Conservation (phyloP, 2,797 vertebrate species). For the Lophius americanus region DNA sequence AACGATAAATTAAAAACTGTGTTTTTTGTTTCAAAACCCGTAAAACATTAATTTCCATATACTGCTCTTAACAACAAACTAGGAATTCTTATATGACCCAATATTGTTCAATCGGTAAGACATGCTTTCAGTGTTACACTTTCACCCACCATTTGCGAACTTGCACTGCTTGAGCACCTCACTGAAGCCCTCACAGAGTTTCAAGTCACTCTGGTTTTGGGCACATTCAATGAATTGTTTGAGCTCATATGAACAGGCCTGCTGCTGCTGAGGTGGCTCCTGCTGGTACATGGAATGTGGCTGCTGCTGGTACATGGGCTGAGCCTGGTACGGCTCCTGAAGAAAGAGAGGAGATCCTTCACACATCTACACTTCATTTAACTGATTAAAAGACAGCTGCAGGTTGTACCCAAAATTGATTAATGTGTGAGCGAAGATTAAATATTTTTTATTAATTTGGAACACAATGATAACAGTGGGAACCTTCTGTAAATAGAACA, state of each 20-base stretch:
- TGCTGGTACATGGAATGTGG: conserved; percentile 77
- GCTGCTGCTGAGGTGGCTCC: conserved; percentile 77
- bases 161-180: conserved; percentile 96
- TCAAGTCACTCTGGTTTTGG: conserved; percentile 91
- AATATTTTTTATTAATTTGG: background rate
- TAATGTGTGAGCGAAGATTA: background rate
- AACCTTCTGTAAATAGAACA: background rate
- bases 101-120: background rate
- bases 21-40: too few relatives aligned
- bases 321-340: conserved; percentile 85
- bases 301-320: conserved; percentile 80
- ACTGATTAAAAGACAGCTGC: background rate
- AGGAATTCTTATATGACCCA: background rate
- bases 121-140: background rate
- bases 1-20: too few relatives aligned
- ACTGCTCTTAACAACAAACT: background rate
- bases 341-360: conserved; percentile 20
- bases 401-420: background rate
- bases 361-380: background rate
- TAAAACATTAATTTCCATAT: too few relatives aligned
- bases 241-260: conserved; percentile 89
- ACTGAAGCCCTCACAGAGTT: conserved; percentile 93
- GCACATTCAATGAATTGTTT: conserved; percentile 95
- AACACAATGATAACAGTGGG: background rate
- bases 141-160: conserved; percentile 87